Evolutionary conservation across 2,888 invertebrate species (phyloP).

Genomic region (Palloptera scutellata): DNA sequence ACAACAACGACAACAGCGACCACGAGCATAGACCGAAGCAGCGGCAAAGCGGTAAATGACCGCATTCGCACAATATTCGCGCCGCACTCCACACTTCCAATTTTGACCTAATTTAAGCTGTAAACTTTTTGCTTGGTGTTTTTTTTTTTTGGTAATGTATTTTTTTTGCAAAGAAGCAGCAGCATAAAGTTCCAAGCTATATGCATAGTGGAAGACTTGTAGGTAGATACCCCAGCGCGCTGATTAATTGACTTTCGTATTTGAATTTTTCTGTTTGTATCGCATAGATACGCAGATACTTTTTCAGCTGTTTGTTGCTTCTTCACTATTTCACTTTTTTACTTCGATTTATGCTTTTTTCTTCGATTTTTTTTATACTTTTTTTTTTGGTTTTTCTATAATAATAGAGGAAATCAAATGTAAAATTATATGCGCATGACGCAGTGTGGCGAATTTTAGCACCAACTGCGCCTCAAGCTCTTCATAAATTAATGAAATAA

Average conservation of each 20-base stretch:
- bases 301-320: neutral
- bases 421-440: slow-evolving; percentile 13
- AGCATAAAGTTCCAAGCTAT: slow-evolving; percentile 8
- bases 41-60: slow-evolving; percentile 27
- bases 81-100: too few relatives aligned
- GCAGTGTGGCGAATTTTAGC: slow-evolving; percentile 8
- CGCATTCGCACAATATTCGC: slow-evolving; percentile 29
- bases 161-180: slow-evolving; percentile 13
- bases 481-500: too few relatives aligned
- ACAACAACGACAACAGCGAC: too few relatives aligned
- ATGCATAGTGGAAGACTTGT: too few relatives aligned
- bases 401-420: slow-evolving; percentile 18
- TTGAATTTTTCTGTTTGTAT: neutral
- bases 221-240: slow-evolving; percentile 40
- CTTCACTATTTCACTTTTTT: neutral
- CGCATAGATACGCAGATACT: neutral
- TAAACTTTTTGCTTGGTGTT: slow-evolving; percentile 27
- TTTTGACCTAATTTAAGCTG: slow-evolving; percentile 52
- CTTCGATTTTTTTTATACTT: neutral
- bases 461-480: slow-evolving; percentile 1
- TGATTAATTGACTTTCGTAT: slow-evolving; percentile 45
- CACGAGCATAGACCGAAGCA: too few relatives aligned
- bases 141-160: slow-evolving; percentile 19
- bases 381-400: neutral
- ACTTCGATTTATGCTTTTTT: neutral